Base-by-base conservation (phyloP, 2,797 vertebrate genomes). In the Crenichthys baileyi region DNA sequence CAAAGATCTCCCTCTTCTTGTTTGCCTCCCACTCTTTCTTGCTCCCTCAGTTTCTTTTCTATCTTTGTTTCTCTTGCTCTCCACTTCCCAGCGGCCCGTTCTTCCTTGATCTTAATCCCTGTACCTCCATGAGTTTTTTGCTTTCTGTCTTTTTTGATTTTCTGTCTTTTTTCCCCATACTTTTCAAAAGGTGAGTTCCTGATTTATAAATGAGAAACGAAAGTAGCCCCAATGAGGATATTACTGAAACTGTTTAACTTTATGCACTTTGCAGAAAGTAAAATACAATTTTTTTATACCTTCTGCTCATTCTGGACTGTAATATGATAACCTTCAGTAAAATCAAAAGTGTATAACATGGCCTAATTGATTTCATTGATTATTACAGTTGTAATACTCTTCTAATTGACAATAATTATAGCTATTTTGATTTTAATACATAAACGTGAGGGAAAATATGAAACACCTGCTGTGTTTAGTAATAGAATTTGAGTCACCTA, bases 1-100 rank as follows among this genome's bases (percentile, higher is more conserved):
- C 92, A 93, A 82, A 93, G 92, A 94, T 93, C 89, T 94, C 90
- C 81, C 53, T 89, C 88, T 92, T 92, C 89, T 91, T 92, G 89
- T 87, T 93, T 91, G 87, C 91, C 93, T 92, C 93, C 91, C 87
- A 91, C 93, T 91, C 93, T 87, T 81, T 70, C 84, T 56, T 88
- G 88, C 85, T 83, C 84, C 85, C 85, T 79, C 68, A 85, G 85
- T 83, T 86, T 88, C 88, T 76, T 70, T 80, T 79, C 85, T 82
- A 79, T 93, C 89, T 89, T 89, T 89, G 83, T 85, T 87, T 87
- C 88, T 78, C 86, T 81, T 79, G 80, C 89, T 90, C 83, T 87
- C 89, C 87, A 87, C 85, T 88, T 92, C 92, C 93, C 92, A 80
- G 90, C 74, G 87, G 89, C 91, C 86, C 86, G 82, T 87, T 89